Evolutionary conservation across 2,888 invertebrate species (phyloP), one percentile per base, ranked within the genome.

Genomic region (Lycocerus yunnanus): DNA sequence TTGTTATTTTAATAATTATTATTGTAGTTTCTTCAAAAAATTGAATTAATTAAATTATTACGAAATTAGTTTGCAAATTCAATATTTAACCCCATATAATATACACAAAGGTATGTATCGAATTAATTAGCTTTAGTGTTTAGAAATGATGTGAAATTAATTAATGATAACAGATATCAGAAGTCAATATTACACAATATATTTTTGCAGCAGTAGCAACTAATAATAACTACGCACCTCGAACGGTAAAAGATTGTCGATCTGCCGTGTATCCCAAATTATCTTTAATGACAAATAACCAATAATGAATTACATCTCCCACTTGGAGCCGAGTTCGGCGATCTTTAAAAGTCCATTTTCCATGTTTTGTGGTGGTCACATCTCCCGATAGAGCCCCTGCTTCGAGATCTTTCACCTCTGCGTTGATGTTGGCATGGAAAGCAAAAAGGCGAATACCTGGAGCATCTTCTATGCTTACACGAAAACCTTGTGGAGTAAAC

Each of bases 341-440:
- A 71, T 86, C 83, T 71, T 82, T 80, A 78, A 83, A 86, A 13
- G 83, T 80, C 86, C 86, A 86, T 18, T 75, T 76, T 8, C 82
- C 83, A 16, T 78, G 78, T 27, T 43, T 74, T 66, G 79, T 79
- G 63, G 77, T 79, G 13, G 80, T 18, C 14, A 85, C 80, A 72
- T 86, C 86, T 63, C 74, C 79, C 6, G 84, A 82, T 59, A 85
- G 80, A 20, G 83, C 78, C 2, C 86, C 87, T 3, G 84, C 83
- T 60, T 83, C 84, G 59, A 84, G 71, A 11, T 79, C 79, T n/a
- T 80, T 70, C 80, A 87, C 80, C 20, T 81, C 81, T 70, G 80
- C 78, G 77, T 88, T 88, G 14, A 88, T 74, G 66, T 88, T 88
- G 4, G 85, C 88, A 77, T 89, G 87, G 78, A 88, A 88, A 0